Base-by-base conservation (phyloP, 2,113 vertebrate genomes). In the Leuciscus idus region DNA sequence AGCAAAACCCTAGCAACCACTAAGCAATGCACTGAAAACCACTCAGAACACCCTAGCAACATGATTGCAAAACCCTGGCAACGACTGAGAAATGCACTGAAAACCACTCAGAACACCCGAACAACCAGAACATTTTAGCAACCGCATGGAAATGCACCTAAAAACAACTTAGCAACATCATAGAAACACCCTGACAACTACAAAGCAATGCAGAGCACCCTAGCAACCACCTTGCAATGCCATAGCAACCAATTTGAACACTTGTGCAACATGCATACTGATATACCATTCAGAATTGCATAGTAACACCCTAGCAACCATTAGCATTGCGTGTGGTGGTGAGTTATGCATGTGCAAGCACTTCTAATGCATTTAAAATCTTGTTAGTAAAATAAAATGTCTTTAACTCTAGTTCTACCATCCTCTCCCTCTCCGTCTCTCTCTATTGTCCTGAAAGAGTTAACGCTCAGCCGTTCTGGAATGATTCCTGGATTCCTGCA, bases 401-500 rank as follows among this genome's bases (percentile, higher is more conserved):
- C 19, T 75, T 39, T 5, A 12, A 75, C 13, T 36, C 23, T 19
- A 26, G 46, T 15, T 72, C 5, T 48, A 28, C 13, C 33, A 43
- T 3, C 33, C 7, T 30, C 36, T 81, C 15, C 1, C 79, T 50
- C 4, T 17, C 79, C 30, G 6, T 50, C 17, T 73, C 6, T 19
- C 66, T 59, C 13, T 59, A 8, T 39, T 36, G 72, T 64, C n/a
- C 4, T 36, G 74, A 66, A 57, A 46, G 33, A 28, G 66, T 86
- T 70, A 81, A 61, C 0, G 1, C 66, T 73, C 50, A 46, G 62
- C 73, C n/a, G 12, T 43, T 55, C 84, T 36, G 46, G 30, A 85
- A 28, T 80, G 76, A 85, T 80, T 79, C 48, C 46, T 80, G 30
- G 75, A 77, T 64, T 64, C 72, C 74, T 21, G 26, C 11, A 72